Conservation (phyloP, 2,113 vertebrate genomes). For the Stigmatopora argus region DNA sequence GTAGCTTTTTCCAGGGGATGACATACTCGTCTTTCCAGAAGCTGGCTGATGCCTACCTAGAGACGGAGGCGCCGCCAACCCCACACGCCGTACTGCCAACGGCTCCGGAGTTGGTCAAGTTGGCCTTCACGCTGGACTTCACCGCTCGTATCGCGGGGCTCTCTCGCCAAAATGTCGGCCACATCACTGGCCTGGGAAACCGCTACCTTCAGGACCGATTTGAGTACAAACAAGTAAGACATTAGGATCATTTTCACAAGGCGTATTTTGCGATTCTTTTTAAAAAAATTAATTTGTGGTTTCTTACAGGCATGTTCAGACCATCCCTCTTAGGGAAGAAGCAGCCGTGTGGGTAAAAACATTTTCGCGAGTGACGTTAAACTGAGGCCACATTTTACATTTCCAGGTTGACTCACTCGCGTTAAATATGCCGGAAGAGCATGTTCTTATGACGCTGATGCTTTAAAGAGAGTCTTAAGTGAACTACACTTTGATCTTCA, state of each 20-base stretch:
- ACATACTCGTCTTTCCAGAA: slow-evolving; percentile 78
- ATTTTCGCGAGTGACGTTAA: background rate
- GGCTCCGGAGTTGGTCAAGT: slow-evolving; percentile 68
- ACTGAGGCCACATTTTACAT: slow-evolving; percentile 5
- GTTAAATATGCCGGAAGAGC: background rate
- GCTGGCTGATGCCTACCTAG: slow-evolving; percentile 73
- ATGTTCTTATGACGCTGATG: background rate
- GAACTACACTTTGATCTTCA: background rate
- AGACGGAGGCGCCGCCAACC: slow-evolving; percentile 37
- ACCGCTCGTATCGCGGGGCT: slow-evolving; percentile 71
- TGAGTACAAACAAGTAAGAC: slow-evolving; percentile 55
- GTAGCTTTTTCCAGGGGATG: slow-evolving; percentile 69
- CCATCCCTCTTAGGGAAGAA: slow-evolving; percentile 41
- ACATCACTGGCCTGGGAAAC: slow-evolving; percentile 78
- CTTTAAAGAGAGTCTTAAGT: background rate
- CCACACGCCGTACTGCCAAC: slow-evolving; percentile 32
- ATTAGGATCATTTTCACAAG: background rate
- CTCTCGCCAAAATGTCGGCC: slow-evolving; percentile 67
- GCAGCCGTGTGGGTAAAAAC: background rate
- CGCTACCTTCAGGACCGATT: slow-evolving; percentile 73
- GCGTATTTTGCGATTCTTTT: background rate
- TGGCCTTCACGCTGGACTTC: slow-evolving; percentile 76
- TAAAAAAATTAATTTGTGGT: background rate
- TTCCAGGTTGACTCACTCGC: background rate
- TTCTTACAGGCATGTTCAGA: slow-evolving; percentile 44